Evolutionary conservation across 2,113 vertebrate species (phyloP).

Genomic region (Ptyas mucosa): DNA sequence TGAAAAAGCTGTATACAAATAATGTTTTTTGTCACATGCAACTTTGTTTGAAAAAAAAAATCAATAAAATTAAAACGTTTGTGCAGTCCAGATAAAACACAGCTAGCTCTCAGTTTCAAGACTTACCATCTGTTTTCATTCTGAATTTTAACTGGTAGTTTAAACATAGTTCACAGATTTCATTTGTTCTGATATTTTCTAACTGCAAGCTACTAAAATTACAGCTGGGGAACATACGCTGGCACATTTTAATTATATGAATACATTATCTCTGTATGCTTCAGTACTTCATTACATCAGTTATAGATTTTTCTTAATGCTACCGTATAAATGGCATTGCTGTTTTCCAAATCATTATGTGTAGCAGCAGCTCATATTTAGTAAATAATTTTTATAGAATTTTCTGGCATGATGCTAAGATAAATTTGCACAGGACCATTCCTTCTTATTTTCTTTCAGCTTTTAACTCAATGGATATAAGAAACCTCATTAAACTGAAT

Average conservation of each 20-base stretch:
- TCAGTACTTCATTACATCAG: constrained; percentile 14
- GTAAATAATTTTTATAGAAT: constrained; percentile 11
- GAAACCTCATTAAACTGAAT: not conserved
- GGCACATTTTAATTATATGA: constrained; percentile 31
- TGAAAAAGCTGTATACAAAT: not conserved
- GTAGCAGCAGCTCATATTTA: constrained; percentile 13
- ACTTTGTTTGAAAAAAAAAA: not conserved
- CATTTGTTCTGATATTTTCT: constrained; percentile 39
- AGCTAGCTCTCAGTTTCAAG: not conserved
- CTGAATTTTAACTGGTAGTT: constrained; percentile 25
- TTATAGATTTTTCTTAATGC: constrained; percentile 34
- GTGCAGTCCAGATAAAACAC: not conserved
- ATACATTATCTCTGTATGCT: constrained; percentile 22
- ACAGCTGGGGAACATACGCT: constrained; percentile 39
- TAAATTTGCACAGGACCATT: not conserved
- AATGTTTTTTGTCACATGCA: not conserved
- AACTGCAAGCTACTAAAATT: constrained; percentile 33
- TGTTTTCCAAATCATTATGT: constrained; percentile 15
- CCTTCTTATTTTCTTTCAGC: not conserved
- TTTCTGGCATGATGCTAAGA: not conserved
- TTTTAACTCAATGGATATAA: not conserved
- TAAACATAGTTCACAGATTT: constrained; percentile 18
- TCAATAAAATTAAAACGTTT: not conserved
- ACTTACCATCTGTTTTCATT: not conserved
- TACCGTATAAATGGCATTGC: constrained; percentile 23